Evolutionary conservation across 2,797 vertebrate species (phyloP).

Genomic region (Rhincodon typus): DNA sequence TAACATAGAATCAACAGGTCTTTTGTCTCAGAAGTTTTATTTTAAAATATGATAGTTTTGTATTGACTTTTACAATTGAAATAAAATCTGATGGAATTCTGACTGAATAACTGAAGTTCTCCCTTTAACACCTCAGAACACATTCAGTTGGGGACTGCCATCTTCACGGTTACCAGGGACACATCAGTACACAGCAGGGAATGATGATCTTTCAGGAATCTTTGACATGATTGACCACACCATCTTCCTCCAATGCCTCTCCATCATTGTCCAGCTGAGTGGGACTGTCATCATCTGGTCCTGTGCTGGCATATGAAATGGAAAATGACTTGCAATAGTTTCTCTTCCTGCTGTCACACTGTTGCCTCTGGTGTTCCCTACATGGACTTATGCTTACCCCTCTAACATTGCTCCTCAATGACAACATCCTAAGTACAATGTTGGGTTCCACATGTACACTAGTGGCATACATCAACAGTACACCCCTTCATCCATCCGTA

Average conservation of each 20-base stretch:
- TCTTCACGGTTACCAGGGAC: background rate
- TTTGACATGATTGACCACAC: too few relatives aligned
- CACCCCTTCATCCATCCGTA: background rate
- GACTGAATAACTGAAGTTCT: background rate
- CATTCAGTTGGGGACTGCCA: background rate
- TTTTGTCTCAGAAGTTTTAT: background rate
- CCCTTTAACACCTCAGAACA: background rate
- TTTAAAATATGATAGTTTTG: constrained; percentile 7
- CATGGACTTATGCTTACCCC: background rate
- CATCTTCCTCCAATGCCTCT: background rate
- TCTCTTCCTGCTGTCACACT: background rate
- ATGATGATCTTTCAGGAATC: too few relatives aligned
- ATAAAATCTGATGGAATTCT: background rate
- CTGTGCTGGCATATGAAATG: too few relatives aligned
- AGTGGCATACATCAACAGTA: background rate
- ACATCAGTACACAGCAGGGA: too few relatives aligned
- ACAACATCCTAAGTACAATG: background rate
- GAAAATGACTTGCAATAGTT: too few relatives aligned
- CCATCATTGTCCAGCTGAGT: background rate
- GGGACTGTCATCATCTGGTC: background rate
- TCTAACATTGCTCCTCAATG: background rate
- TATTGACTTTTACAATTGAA: background rate
- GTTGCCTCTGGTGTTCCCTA: background rate
- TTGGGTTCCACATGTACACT: background rate
- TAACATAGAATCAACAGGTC: background rate